Base-by-base conservation (phyloP, 2,113 vertebrate species). In the Leptobrachium leishanense region DNA sequence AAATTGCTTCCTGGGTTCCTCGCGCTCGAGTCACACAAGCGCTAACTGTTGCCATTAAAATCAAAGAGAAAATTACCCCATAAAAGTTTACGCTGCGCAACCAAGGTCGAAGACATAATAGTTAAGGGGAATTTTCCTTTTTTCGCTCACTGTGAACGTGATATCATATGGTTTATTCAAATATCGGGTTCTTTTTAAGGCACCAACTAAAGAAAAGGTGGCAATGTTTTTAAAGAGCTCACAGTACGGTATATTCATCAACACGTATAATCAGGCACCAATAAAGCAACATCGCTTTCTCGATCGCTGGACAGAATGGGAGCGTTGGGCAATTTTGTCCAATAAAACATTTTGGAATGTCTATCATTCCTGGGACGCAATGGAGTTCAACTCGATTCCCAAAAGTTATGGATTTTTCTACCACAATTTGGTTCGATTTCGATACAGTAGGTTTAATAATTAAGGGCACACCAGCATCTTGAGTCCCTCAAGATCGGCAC, bases 191-290 rank as follows among this genome's bases (percentile, higher is more conserved):
- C 82, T 82, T 77, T 42, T 31, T n/a, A 74, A 82, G 81, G 42
- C 12, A 83, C 15, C 20, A 79, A 80, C 81, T 65, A 41, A 73
- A 50, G 46, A 85, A 82, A 31, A 70, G 68, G 81, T 50, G 39
- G 0, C 72, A 41, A 42, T 50, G 31, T 72, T 83, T 74, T 70
- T 31, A 31, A 75, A 80, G 42, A 5, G 8, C 76, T 0, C 74
- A 6, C 75, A 81, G 84, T 81, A 79, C 54, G 79, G 77, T 41
- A 57, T 83, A 76, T 68, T 43, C 78, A 76, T 44, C 76, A 76
- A 57, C 40, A 81, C 73, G 10, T 59, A 59, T 4, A 7, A 59
- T 73, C n/a, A 68, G 50, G 75, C 64, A 74, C 2, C 2, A 2
- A 31, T 31, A 31, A 31, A 31, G 20, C 20, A 31, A 31, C 41